Percentiles rank a stretch among this genome's conserved stretches.
phyloP scores from a whole-genome alignment of 2,888 invertebrate species.

The Amblyjoppa proteus region DNA sequence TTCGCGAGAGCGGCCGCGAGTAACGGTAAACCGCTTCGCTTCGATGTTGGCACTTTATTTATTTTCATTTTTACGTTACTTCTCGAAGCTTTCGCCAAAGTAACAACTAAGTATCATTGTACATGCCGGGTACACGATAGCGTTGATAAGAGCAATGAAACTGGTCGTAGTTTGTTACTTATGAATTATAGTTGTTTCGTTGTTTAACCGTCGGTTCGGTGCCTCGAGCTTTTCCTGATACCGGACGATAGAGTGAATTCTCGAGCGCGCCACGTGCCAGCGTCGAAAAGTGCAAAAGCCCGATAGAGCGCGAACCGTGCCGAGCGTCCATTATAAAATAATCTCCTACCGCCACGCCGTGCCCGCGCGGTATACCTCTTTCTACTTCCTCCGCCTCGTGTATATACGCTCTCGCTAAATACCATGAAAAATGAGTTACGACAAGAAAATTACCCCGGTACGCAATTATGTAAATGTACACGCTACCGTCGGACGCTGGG shows the following conservation, averaged over 20 bases:
- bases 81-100: not conserved
- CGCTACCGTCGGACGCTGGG: conserved; percentile 48
- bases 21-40: conserved; percentile 42
- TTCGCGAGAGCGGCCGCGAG: not conserved
- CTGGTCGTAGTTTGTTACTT: conserved; percentile 29
- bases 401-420: conserved; percentile 66
- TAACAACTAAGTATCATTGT: conserved; percentile 16
- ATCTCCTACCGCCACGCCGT: conserved; percentile 66
- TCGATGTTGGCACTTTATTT: not conserved
- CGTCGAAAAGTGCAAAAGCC: conserved; percentile 7
- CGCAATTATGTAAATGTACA: conserved; percentile 76
- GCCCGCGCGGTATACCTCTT: conserved; percentile 58
- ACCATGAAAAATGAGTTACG: conserved; percentile 77
- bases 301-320: conserved; percentile 30
- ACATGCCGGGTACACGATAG: conserved; percentile 15
- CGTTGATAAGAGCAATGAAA: conserved; percentile 38
- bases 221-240: not conserved
- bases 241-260: not conserved
- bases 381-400: conserved; percentile 19
- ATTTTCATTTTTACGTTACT: conserved; percentile 1
- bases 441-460: conserved; percentile 76
- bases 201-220: not conserved
- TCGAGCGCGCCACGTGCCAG: not conserved
- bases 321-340: conserved; percentile 72
- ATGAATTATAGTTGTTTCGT: conserved; percentile 37